phyloP scores from a whole-genome alignment of 2,797 vertebrate species.

The Epinephelus awoara region DNA sequence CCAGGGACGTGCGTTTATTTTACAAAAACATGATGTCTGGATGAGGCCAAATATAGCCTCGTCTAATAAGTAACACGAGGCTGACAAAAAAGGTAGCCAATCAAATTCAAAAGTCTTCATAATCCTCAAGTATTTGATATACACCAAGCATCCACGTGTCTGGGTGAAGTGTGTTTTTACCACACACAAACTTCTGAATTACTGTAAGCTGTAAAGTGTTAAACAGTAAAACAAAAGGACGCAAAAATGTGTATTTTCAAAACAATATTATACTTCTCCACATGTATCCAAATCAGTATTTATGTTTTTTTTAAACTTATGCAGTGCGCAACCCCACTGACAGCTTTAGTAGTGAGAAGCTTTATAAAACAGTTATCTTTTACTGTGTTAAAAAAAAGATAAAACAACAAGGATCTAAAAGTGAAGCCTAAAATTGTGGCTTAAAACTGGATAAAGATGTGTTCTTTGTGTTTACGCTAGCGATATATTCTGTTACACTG shows the following conservation, averaged over 20 bases:
- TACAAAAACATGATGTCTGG: constrained; percentile 37
- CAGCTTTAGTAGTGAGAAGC: background rate
- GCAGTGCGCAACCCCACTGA: background rate
- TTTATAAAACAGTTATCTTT: no score
- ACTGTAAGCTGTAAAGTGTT: background rate
- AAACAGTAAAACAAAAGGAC: background rate
- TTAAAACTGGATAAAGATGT: no score
- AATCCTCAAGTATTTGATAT: constrained; percentile 4
- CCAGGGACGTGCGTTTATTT: constrained; percentile 70
- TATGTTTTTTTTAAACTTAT: background rate
- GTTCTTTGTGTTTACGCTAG: no score
- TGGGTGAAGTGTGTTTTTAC: constrained; percentile 17
- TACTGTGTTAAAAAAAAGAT: no score
- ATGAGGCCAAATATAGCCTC: constrained; percentile 64
- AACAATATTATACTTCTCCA: background rate
- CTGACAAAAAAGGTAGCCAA: constrained; percentile 17
- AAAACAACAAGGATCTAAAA: no score
- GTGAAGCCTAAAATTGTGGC: no score
- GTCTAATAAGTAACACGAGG: constrained; percentile 42
- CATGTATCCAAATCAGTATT: background rate
- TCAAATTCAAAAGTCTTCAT: constrained; percentile 1
- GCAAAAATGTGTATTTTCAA: constrained; percentile 8
- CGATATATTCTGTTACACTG: no score
- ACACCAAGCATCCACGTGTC: constrained; percentile 18
- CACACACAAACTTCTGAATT: constrained; percentile 21